Evolutionary conservation across 2,113 vertebrate species (phyloP), one percentile per base, ranked within the genome.

Genomic region (Stigmatopora nigra): DNA sequence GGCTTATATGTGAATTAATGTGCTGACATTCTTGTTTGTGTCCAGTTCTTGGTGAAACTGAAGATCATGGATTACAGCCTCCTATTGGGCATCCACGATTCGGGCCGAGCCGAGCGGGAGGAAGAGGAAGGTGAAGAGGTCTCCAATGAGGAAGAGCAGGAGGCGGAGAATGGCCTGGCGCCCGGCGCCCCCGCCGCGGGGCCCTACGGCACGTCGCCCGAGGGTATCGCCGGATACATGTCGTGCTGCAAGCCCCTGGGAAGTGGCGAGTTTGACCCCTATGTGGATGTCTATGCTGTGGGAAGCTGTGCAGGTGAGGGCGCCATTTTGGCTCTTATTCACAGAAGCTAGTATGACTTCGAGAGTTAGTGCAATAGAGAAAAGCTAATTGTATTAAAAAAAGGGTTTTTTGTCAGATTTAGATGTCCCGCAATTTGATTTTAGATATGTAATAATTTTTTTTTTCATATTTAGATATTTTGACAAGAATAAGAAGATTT

Each of bases 1-100:
- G 25, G 25, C 25, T 31, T 2, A 31, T 31, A 31, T 31, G 25
- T 3, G 25, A 31, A 3, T 2, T 2, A 31, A 31, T 31, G 25
- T n/a, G n/a, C n/a, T n/a, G n/a, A n/a, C n/a, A n/a, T 31, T 31
- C 25, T 31, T 2, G 3, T 19, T 48, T 2, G 19, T 22, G 11
- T 6, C 2, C 59, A 96, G 94, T 95, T 96, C 67, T 84, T 96
- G 65, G 93, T 93, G 49, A 92, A 91, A 74, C 86, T 95, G 82
- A 96, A 94, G 91, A 94, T 96, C 78, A 96, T 96, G 94, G 94
- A 93, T 88, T 96, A 95, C 89, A 96, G 94, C 77, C 88, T 96
- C 36, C 87, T 96, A 57, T 83, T 96, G 14, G 94, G 94, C 15
- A 95, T 96, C 84, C 92, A 96, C 17, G 94, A 96, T n/a, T 79